phyloP scores from a whole-genome alignment of 1,140 invertebrate species.

The Mercenaria mercenaria region DNA sequence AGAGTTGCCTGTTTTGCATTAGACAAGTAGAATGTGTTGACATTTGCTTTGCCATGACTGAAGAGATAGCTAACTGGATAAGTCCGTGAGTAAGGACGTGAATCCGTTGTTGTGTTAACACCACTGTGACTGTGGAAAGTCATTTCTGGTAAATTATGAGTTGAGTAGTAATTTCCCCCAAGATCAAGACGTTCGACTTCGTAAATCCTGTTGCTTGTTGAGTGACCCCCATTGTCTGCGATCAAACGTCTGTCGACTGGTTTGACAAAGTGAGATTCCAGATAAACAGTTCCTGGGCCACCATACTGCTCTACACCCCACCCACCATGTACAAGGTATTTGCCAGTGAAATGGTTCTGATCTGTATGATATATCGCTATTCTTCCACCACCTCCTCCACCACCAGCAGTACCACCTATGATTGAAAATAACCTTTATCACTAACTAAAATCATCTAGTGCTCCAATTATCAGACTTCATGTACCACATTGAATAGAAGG shows the following conservation, averaged over 20 bases:
- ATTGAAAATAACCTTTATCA: no score
- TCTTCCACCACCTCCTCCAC: slow-evolving; percentile 78
- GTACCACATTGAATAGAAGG: no score
- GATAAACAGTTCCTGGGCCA: slow-evolving; percentile 77
- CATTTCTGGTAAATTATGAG: background rate
- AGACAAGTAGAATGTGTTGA: slow-evolving; percentile 26
- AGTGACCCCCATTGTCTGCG: slow-evolving; percentile 68
- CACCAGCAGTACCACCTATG: slow-evolving; percentile 71
- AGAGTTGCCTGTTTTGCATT: slow-evolving; percentile 39
- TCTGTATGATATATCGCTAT: slow-evolving; percentile 77
- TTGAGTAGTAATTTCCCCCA: slow-evolving; percentile 28
- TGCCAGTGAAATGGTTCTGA: slow-evolving; percentile 76
- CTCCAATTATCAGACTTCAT: no score
- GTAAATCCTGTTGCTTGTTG: slow-evolving; percentile 67
- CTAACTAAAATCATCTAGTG: no score
- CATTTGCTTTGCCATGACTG: slow-evolving; percentile 46
- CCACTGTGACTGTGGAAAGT: slow-evolving; percentile 55
- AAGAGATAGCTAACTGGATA: slow-evolving; percentile 43
- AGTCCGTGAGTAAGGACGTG: slow-evolving; percentile 8
- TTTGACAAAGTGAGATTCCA: slow-evolving; percentile 67
- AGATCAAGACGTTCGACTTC: slow-evolving; percentile 72
- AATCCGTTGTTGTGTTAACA: slow-evolving; percentile 63
- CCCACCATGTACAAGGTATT: slow-evolving; percentile 75
- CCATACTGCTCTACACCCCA: slow-evolving; percentile 71
- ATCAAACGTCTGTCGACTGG: slow-evolving; percentile 63